Evolutionary conservation across 2,888 invertebrate genomes (phyloP).

Genomic region (Vesta saturnalis): DNA sequence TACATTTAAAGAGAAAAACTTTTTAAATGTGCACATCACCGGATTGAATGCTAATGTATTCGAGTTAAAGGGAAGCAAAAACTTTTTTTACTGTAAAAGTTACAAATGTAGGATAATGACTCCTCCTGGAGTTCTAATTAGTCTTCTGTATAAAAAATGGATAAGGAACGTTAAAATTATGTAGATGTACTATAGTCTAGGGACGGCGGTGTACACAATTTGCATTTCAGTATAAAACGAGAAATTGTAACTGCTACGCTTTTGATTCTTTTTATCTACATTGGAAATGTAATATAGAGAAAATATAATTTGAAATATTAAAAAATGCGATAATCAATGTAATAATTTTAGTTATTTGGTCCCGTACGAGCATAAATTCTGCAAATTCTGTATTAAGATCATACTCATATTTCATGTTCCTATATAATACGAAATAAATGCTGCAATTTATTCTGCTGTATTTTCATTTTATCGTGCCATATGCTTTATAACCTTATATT

Average conservation of each 20-base stretch:
- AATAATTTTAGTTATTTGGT: constrained; percentile 28
- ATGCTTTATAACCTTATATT: constrained; percentile 39
- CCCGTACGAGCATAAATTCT: constrained; percentile 28
- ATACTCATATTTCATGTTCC: constrained; percentile 42
- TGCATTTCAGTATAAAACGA: constrained; percentile 26
- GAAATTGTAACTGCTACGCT: constrained; percentile 5
- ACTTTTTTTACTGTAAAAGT: constrained; percentile 37
- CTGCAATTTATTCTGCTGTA: constrained; percentile 41
- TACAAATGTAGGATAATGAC: constrained; percentile 40
- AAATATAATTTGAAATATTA: not conserved
- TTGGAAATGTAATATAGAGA: not conserved
- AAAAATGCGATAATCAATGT: constrained; percentile 1
- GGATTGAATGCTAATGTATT: constrained; percentile 38
- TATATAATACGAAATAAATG: constrained; percentile 44
- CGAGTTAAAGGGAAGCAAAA: constrained; percentile 22
- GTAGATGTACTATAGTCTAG: constrained; percentile 35
- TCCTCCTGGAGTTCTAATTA: constrained; percentile 35
- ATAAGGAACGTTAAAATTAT: constrained; percentile 38
- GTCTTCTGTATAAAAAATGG: constrained; percentile 33
- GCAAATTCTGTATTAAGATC: constrained; percentile 31
- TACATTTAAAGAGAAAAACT: constrained; percentile 19
- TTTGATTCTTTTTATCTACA: constrained; percentile 9
- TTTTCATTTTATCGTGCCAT: constrained; percentile 43
- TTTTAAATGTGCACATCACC: constrained; percentile 23
- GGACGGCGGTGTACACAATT: constrained; percentile 28